Base-by-base conservation (phyloP, 1,140 invertebrate genomes). In the Lasioglossum baleicum region DNA sequence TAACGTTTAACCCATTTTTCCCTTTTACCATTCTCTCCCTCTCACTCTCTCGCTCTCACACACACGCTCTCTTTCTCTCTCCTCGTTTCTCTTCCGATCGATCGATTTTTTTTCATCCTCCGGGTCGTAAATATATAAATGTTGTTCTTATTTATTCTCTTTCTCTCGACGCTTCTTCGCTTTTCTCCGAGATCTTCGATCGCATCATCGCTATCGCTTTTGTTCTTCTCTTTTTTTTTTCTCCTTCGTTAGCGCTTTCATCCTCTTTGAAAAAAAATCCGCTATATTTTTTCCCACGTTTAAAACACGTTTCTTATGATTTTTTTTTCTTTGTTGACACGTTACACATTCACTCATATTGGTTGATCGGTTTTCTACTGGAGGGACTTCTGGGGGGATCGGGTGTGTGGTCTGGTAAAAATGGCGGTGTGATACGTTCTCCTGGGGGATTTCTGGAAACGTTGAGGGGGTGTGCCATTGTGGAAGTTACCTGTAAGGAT, bases 341-440 rank as follows among this genome's bases (percentile, higher is more conserved):
- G 17, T 58, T n/a, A 58, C 56, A 58, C 91, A 92, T 92, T 91
- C 92, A 92, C 90, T 93, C 92, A 92, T 88, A 92, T 90, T 92
- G 85, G 88, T 91, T 90, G 80, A 90, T 90, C 87, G 88, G 90
- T 83, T 87, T 82, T 71, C 74, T 86, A 82, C 82, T 86, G 78
- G 74, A 80, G 75, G 85, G 85, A 76, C 68, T 42, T 15, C 17
- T 53, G 51, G 51, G 15, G 51, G 51, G 64, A 68, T 64, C 40
- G 72, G 81, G 81, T 63, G 61, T 64, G 53, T 51, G 15, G 64
- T 42, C 75, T 15, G 63, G 35, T 72, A 56, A 40, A 44, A 61
- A 17, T 61, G 53, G 56, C 40, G 40, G 69, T 26, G 72, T 58
- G 20, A 20, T 5, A 6, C 51, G 13, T n/a, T 58, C 15, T 63